A percentile compares a stretch with the other conserved stretches of the same genome.
These are phyloP conservation scores for Sphyrna mokarran DNA, from an alignment of 2,113 vertebrate genomes.

Conservation along the genomic window DNA sequence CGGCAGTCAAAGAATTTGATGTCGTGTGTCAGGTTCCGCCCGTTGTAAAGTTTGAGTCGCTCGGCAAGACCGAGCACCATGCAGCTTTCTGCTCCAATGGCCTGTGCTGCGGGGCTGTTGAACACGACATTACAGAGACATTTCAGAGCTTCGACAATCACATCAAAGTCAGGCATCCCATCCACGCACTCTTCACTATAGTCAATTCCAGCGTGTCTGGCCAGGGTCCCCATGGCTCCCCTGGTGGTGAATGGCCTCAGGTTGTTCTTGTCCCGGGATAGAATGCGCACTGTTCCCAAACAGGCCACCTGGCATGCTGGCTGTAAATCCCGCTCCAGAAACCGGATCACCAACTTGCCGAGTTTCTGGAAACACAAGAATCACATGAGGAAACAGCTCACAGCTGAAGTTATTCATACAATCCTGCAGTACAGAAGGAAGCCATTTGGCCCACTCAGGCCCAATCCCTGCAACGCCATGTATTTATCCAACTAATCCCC, in stretches of 20 bases:
- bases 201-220: slow-evolving; percentile 59
- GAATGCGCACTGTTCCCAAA: slow-evolving; percentile 80
- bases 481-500: too few relatives aligned
- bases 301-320: slow-evolving; percentile 73
- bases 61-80: slow-evolving; percentile 65
- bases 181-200: slow-evolving; percentile 44
- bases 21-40: slow-evolving; percentile 66
- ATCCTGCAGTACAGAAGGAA: too few relatives aligned
- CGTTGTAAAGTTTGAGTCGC: slow-evolving; percentile 66
- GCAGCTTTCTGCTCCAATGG: slow-evolving; percentile 59
- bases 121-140: slow-evolving; percentile 85
- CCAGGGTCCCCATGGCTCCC: slow-evolving; percentile 65
- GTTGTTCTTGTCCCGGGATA: slow-evolving; percentile 75
- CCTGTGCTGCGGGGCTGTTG: slow-evolving; percentile 69
- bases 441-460: too few relatives aligned
- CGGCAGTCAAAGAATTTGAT: slow-evolving; percentile 82
- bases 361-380: slow-evolving; percentile 57
- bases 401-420: not conserved
- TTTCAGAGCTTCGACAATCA: slow-evolving; percentile 79
- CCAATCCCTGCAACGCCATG: too few relatives aligned
- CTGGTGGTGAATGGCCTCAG: slow-evolving; percentile 64
- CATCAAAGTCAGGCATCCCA: slow-evolving; percentile 67
- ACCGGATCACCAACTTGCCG: slow-evolving; percentile 67
- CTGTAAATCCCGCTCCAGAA: slow-evolving; percentile 70
- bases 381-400: not conserved